Base-by-base conservation (phyloP, 2,113 vertebrate genomes). In the Oenanthe oenanthe region DNA sequence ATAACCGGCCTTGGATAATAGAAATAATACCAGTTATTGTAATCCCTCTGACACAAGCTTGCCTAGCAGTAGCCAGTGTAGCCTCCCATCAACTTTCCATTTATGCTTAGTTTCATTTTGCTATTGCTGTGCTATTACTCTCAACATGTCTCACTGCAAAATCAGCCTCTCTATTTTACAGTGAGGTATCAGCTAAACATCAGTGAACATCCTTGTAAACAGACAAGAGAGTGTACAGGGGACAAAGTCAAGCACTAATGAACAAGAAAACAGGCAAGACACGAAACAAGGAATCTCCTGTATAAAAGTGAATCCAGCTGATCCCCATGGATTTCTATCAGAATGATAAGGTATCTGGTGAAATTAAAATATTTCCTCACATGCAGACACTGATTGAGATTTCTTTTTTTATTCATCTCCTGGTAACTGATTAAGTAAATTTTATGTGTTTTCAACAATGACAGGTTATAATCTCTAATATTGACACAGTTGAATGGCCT, bases 11-110 rank as follows among this genome's bases (percentile, higher is more conserved):
- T 65, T 72, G 63, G 94, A 93, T 95, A 95, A 96, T 68, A 94
- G 93, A 94, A 96, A 72, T 95, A 95, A 97, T 84, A 88, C 85
- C n/a, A 10, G 89, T 74, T 94, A 90, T 87, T 92, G 74, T 81
- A 94, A 95, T 95, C 63, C 80, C 50, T 91, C 85, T 85, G 93
- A 67, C 56, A 95, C 45, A 11, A 88, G 67, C 53, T 56, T 78
- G 70, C 61, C 75, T 94, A 73, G 85, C 75, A 78, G 57, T 73
- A 91, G 51, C 77, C 34, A 86, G 57, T 28, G 65, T 40, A 72
- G 95, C 87, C 95, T 85, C 73, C 63, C 85, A 85, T 95, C 97
- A 93, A 80, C 89, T 97, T 89, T 42, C 85, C 77, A 88, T 83
- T 51, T 94, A 94, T 62, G 76, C 70, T 84, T 85, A 68, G 87